These are phyloP conservation scores for Squalus acanthias DNA, from an alignment of 2,797 vertebrate species.

Conservation along the genomic window DNA sequence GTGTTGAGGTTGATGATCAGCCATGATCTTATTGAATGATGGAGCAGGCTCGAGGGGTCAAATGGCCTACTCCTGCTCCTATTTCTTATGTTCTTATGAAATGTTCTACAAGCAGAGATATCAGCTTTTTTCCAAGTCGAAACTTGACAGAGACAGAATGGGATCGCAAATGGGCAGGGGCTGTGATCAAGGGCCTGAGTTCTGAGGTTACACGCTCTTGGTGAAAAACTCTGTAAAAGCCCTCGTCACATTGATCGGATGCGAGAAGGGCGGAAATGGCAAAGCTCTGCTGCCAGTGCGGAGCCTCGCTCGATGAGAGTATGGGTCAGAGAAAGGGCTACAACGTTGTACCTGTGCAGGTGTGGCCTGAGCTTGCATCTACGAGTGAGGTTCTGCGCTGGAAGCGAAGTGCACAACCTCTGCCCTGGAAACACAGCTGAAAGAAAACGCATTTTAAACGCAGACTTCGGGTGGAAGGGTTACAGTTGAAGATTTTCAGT, in stretches of 20 bases:
- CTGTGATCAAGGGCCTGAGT: neutral
- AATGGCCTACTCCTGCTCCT: too few relatives aligned
- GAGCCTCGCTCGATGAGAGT: too few relatives aligned
- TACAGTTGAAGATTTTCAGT: neutral
- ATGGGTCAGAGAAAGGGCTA: too few relatives aligned
- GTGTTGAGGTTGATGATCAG: too few relatives aligned
- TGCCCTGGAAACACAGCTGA: neutral
- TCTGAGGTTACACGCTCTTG: neutral
- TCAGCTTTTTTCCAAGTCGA: too few relatives aligned
- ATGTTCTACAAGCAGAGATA: too few relatives aligned
- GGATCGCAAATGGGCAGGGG: neutral
- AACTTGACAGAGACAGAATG: too few relatives aligned
- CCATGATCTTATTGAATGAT: too few relatives aligned
- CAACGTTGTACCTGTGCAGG: neutral
- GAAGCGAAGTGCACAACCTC: neutral
- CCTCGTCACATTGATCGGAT: neutral
- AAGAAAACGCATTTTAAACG: neutral
- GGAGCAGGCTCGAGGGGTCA: too few relatives aligned
- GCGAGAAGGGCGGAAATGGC: neutral
- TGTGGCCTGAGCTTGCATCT: neutral
- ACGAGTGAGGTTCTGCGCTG: neutral
- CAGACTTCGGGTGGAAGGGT: neutral
- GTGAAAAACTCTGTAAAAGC: neutral
- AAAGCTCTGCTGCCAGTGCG: neutral
- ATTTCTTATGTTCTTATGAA: too few relatives aligned